Evolutionary conservation across 2,113 vertebrate species (phyloP).

Genomic region (Malaclemys terrapin): DNA sequence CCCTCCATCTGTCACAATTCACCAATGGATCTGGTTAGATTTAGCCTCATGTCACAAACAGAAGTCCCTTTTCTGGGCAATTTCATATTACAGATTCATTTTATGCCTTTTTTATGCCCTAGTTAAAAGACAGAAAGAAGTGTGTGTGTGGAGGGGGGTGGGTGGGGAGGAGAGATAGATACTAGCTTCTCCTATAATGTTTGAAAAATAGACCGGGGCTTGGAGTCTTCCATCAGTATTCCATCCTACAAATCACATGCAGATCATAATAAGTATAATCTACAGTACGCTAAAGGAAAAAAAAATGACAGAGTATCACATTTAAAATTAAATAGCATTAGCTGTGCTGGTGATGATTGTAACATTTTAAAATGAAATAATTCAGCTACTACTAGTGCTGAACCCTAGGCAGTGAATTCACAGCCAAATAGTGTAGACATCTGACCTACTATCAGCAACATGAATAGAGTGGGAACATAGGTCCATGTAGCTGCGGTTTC

Average conservation of each 20-base stretch:
- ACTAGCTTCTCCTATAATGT: slow-evolving; percentile 74
- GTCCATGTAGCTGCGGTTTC: slow-evolving; percentile 35
- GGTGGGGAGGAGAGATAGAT: slow-evolving; percentile 51
- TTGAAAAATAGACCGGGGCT: slow-evolving; percentile 57
- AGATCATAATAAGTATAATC: slow-evolving; percentile 66
- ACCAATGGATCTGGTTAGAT: slow-evolving; percentile 86
- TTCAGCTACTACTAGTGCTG: slow-evolving; percentile 53
- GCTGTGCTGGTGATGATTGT: slow-evolving; percentile 49
- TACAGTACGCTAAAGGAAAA: slow-evolving; percentile 38
- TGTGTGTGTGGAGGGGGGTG: background rate
- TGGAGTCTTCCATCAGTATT: slow-evolving; percentile 55
- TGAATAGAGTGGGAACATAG: slow-evolving; percentile 66
- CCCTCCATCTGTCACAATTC: slow-evolving; percentile 91
- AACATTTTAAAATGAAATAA: slow-evolving; percentile 70
- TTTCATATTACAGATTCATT: slow-evolving; percentile 85
- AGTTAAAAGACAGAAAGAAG: slow-evolving; percentile 78
- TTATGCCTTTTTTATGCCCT: slow-evolving; percentile 81
- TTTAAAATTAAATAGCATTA: slow-evolving; percentile 73
- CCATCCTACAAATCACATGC: slow-evolving; percentile 54
- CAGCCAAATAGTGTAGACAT: slow-evolving; percentile 57
- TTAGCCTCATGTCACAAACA: slow-evolving; percentile 85
- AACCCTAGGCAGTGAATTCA: slow-evolving; percentile 46
- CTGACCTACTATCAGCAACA: slow-evolving; percentile 61
- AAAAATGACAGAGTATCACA: slow-evolving; percentile 62
- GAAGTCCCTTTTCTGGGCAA: slow-evolving; percentile 87